Conservation (phyloP, 2,797 vertebrate genomes). For the Ptychadena robeensis region DNA sequence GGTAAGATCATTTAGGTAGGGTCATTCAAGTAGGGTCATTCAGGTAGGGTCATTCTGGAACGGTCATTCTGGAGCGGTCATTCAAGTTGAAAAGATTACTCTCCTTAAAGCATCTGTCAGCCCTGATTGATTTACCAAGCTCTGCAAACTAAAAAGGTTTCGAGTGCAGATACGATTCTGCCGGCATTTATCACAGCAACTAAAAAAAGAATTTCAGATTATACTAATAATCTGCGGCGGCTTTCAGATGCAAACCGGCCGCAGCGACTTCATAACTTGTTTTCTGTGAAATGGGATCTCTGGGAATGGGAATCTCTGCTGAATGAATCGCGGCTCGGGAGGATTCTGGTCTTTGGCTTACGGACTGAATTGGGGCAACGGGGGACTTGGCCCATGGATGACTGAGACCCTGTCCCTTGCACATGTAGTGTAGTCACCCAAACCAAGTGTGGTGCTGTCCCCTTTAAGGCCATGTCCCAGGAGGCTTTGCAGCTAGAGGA, state of each 20-base stretch:
- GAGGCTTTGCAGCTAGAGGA: too few relatives aligned
- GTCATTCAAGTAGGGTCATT: too few relatives aligned
- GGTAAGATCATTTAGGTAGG: too few relatives aligned
- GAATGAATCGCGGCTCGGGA: conserved; percentile 71
- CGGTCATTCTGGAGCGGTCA: too few relatives aligned
- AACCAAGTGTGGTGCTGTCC: too few relatives aligned
- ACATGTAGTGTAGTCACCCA: too few relatives aligned
- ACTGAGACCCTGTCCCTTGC: too few relatives aligned
- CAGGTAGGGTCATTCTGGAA: too few relatives aligned
- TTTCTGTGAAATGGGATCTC: conserved; percentile 75
- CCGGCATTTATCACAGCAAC: conserved; percentile 74
- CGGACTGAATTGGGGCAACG: conserved; percentile 65
- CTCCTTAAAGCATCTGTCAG: conserved; percentile 77
- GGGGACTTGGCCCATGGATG: too few relatives aligned
- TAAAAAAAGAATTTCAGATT: conserved; percentile 72
- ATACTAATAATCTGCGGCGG: conserved; percentile 74
- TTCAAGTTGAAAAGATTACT: conserved; percentile 77
- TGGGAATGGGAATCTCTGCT: conserved; percentile 72
- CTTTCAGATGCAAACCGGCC: conserved; percentile 72
- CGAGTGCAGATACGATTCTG: conserved; percentile 73
- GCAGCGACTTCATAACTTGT: conserved; percentile 73
- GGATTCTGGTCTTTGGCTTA: conserved; percentile 70
- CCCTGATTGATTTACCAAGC: conserved; percentile 77
- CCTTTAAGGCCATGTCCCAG: too few relatives aligned
- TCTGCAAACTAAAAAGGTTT: conserved; percentile 73